A percentile compares a stretch with the other conserved stretches of the same genome.
These are phyloP conservation scores for Brachyopa scutellaris DNA, from an alignment of 2,888 invertebrate genomes.

Conservation along the genomic window DNA sequence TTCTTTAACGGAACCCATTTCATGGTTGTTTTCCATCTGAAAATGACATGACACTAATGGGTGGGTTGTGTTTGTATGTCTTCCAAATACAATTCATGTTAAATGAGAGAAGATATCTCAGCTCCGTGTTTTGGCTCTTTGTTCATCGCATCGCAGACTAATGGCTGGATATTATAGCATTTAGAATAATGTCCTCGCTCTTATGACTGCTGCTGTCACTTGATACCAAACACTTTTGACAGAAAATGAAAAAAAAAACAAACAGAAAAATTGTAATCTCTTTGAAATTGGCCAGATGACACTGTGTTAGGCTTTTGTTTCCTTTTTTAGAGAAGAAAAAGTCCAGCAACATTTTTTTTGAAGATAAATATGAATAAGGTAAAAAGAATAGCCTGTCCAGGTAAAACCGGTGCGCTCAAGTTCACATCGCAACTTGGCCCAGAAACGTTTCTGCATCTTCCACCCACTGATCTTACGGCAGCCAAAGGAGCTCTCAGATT, in stretches of 20 bases:
- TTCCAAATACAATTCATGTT: conserved; percentile 39
- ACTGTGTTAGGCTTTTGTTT: too few relatives aligned
- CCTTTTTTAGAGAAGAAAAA: too few relatives aligned
- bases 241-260: background rate
- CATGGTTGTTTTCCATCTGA: conserved; percentile 49
- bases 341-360: too few relatives aligned
- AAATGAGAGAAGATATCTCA: conserved; percentile 51
- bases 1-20: conserved; percentile 22
- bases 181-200: background rate
- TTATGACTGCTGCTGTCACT: conserved; percentile 37
- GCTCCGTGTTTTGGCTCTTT: conserved; percentile 1
- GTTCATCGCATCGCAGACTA: background rate
- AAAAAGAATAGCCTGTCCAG: too few relatives aligned
- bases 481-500: too few relatives aligned
- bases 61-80: conserved; percentile 37
- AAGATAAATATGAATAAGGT: too few relatives aligned
- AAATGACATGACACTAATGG: conserved; percentile 61
- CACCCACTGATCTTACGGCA: too few relatives aligned
- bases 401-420: too few relatives aligned
- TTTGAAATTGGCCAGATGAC: too few relatives aligned
- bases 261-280: too few relatives aligned
- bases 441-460: too few relatives aligned
- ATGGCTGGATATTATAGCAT: conserved; percentile 8
- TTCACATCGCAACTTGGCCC: too few relatives aligned
- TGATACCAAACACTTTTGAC: conserved; percentile 8